Percentiles rank a stretch among this genome's conserved stretches.
Evolutionary conservation across 2,888 invertebrate genomes (phyloP).

Genomic region (Lithophane ornitopus): DNA sequence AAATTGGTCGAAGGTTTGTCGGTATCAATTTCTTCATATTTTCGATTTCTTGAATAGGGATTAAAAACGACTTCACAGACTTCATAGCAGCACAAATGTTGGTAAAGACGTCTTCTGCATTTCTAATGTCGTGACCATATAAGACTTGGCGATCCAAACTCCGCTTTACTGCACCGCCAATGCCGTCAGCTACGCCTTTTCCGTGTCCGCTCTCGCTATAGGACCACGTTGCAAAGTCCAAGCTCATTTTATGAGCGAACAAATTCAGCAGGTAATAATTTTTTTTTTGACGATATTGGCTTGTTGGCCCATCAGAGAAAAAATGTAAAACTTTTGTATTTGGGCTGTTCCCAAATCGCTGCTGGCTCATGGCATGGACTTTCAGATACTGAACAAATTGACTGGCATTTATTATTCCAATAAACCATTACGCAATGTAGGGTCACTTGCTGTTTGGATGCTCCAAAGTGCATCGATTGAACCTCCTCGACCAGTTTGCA

Average conservation of each 20-base stretch:
- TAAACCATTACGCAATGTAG: slow-evolving; percentile 22
- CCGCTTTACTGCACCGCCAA: slow-evolving; percentile 19
- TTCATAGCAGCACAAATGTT: slow-evolving; percentile 1
- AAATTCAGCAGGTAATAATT: slow-evolving; percentile 11
- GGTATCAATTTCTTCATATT: slow-evolving; percentile 13
- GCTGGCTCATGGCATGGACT: slow-evolving; percentile 13
- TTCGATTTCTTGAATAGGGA: slow-evolving; percentile 10
- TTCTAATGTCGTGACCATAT: slow-evolving; percentile 13
- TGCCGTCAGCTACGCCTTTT: slow-evolving; percentile 26
- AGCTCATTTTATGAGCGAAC: slow-evolving; percentile 8
- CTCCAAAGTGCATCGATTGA: slow-evolving; percentile 24
- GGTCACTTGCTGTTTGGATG: slow-evolving; percentile 18
- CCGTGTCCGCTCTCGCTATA: slow-evolving; percentile 22
- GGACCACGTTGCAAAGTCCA: slow-evolving; percentile 6
- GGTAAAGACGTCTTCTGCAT: slow-evolving; percentile 4
- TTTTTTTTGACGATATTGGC: slow-evolving; percentile 24
- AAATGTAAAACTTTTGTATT: slow-evolving; percentile 11
- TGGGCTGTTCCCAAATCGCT: slow-evolving; percentile 1
- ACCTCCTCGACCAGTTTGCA: slow-evolving; percentile 2
- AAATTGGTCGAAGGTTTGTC: slow-evolving; percentile 4
- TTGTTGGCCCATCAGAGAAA: slow-evolving; percentile 21
- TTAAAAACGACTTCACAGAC: slow-evolving; percentile 2
- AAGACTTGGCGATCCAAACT: slow-evolving; percentile 1
- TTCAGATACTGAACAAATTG: slow-evolving; percentile 5
- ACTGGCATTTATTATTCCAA: slow-evolving; percentile 12